Evolutionary conservation across 2,113 vertebrate species (phyloP).

Genomic region (Dasyurus viverrinus): DNA sequence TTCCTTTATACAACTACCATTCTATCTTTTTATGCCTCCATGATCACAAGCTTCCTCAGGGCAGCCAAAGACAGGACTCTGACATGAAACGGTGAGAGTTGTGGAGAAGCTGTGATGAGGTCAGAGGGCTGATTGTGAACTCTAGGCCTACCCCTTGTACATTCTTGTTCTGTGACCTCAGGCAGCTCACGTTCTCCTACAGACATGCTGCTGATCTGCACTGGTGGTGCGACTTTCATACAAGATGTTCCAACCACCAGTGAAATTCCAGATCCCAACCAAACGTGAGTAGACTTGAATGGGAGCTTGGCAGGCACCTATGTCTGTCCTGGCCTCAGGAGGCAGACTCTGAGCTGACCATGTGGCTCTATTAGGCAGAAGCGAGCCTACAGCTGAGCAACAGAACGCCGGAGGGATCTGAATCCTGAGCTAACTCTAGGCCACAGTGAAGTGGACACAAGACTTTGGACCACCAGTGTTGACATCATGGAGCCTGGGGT

Average conservation of each 20-base stretch:
- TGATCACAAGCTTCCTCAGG: not conserved
- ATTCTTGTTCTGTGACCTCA: not conserved
- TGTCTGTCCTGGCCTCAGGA: not conserved
- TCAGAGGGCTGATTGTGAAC: not conserved
- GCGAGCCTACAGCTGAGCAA: not conserved
- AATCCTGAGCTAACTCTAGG: not conserved
- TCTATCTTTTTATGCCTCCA: not conserved
- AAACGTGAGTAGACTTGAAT: not conserved
- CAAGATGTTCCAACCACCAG: not conserved
- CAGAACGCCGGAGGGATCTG: not conserved
- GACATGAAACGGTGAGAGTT: not conserved
- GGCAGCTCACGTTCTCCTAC: not conserved
- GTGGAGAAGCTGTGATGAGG: not conserved
- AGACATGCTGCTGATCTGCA: not conserved
- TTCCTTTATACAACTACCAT: not conserved
- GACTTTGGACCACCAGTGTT: not conserved
- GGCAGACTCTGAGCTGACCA: not conserved
- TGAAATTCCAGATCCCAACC: not conserved
- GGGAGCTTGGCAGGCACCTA: not conserved
- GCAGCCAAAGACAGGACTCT: not conserved
- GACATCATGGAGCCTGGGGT: not conserved
- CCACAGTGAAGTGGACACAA: not conserved
- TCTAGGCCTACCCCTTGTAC: not conserved
- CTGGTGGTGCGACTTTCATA: not conserved
- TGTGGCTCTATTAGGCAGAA: not conserved